These are phyloP conservation scores for Aproaerema taeniolella DNA, from an alignment of 2,888 invertebrate genomes.

Conservation along the genomic window DNA sequence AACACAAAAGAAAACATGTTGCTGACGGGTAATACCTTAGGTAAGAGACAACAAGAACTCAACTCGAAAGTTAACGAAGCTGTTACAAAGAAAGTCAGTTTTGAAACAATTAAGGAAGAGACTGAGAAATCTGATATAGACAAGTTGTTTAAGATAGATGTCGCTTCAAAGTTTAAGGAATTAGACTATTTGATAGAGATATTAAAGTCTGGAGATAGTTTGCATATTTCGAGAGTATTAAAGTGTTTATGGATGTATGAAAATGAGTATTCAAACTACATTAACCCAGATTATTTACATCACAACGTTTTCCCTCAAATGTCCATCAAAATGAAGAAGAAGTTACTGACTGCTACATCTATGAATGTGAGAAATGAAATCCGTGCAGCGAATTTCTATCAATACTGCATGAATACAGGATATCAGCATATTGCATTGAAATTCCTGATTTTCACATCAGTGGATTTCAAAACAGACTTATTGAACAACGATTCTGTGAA, in stretches of 20 bases:
- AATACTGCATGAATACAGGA: conserved; percentile 35
- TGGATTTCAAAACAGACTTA: conserved; percentile 35
- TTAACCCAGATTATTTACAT: conserved; percentile 41
- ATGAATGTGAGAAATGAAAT: conserved; percentile 30
- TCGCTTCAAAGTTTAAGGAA: conserved; percentile 45
- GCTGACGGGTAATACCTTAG: conserved; percentile 33
- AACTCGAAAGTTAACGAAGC: conserved; percentile 37
- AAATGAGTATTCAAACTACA: conserved; percentile 31
- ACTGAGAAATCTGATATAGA: conserved; percentile 40
- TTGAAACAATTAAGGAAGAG: conserved; percentile 29
- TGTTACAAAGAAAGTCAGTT: conserved; percentile 20
- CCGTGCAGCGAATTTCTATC: conserved; percentile 35
- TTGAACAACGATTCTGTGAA: conserved; percentile 21
- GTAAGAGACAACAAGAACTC: conserved; percentile 35
- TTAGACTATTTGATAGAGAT: conserved; percentile 42
- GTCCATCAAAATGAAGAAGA: conserved; percentile 50
- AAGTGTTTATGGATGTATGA: conserved; percentile 45
- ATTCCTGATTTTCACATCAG: conserved; percentile 39
- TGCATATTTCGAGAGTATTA: conserved; percentile 44
- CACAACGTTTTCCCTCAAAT: conserved; percentile 44
- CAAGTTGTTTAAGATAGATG: conserved; percentile 48
- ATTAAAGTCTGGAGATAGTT: conserved; percentile 44
- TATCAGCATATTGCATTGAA: conserved; percentile 34
- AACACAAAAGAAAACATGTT: conserved; percentile 11
- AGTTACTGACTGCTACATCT: conserved; percentile 36